Evolutionary conservation across 2,888 invertebrate species (phyloP), one percentile per base, ranked within the genome.

Genomic region (Listrodromus nycthemerus): DNA sequence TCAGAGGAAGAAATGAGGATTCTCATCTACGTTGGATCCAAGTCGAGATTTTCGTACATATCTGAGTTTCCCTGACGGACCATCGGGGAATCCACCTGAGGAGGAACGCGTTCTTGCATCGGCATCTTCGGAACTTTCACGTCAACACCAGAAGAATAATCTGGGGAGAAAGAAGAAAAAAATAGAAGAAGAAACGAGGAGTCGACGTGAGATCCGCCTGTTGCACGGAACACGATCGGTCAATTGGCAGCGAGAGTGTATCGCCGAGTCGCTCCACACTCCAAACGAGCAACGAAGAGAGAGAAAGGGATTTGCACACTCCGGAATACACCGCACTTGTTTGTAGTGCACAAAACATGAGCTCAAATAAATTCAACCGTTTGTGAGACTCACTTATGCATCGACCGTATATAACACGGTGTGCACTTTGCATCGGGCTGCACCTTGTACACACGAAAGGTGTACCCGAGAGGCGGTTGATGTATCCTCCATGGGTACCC

Each of bases 351-450:
- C 61, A 61, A 61, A 61, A 24, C 27, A 27, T 61, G 30, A 61
- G 27, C 6, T 30, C 27, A 30, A 30, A 61, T 61, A 61, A 61
- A 61, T 61, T 61, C 30, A 61, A 30, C 27, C 16, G 27, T 61
- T 30, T 30, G 16, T 61, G 16, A n/a, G 27, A 30, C 61, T 30
- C 27, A n/a, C 61, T 61, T n/a, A n/a, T 61, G 61, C n/a, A 61
- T 61, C n/a, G 7, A 52, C 21, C 63, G 65, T 52, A 65, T 75
- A 52, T 52, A 63, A 65, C 21, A 13, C 69, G 24, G n/a, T 24
- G 73, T 75, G 75, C 75, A 75, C 75, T 75, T 75, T 75, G 65
- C 75, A 65, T 65, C 75, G 75, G 19, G 50, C 50, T 50, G 65
- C 37, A 50, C 75, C 65, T 45, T 33, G 45, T 45, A 76, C 48